phyloP scores from a whole-genome alignment of 2,888 invertebrate genomes.

The Stenchaetothrips biformis region DNA sequence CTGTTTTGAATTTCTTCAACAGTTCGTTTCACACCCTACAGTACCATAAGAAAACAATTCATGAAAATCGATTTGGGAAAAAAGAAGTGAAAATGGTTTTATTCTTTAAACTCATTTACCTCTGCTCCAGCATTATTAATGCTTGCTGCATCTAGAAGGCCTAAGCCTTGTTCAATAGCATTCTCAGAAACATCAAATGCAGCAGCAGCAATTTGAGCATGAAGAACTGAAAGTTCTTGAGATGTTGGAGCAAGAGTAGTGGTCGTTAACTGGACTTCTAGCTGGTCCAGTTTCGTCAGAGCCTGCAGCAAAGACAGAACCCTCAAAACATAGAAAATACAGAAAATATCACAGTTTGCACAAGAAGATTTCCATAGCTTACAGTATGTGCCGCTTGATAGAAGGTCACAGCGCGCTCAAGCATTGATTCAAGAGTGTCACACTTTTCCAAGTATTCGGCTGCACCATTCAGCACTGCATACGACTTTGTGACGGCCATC shows the following conservation, averaged over 20 bases:
- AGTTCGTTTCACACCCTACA: conserved; percentile 56
- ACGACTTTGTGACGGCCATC: conserved; percentile 62
- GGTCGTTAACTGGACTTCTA: conserved; percentile 66
- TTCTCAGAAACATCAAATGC: conserved; percentile 62
- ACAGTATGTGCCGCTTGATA: conserved; percentile 65
- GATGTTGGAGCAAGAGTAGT: conserved; percentile 60
- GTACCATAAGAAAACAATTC: conserved; percentile 18
- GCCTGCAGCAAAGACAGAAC: conserved; percentile 50
- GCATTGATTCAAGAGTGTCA: conserved; percentile 62
- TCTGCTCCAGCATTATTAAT: conserved; percentile 60
- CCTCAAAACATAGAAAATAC: not conserved
- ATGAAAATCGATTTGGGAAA: not conserved
- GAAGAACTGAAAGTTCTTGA: conserved; percentile 62
- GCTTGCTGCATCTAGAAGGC: conserved; percentile 63
- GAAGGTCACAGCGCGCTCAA: conserved; percentile 65
- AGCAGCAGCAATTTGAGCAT: conserved; percentile 59
- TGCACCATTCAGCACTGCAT: conserved; percentile 59
- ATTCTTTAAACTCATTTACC: conserved; percentile 40
- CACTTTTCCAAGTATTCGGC: conserved; percentile 66
- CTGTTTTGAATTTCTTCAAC: conserved; percentile 70
- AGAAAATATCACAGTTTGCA: not conserved
- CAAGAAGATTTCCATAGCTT: conserved; percentile 39
- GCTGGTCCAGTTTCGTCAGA: conserved; percentile 64
- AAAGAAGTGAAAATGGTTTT: not conserved
- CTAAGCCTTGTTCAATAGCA: conserved; percentile 66